A percentile compares a stretch with the other conserved stretches of the same genome.
phyloP scores from a whole-genome alignment of 2,797 vertebrate genomes.

The Pantherophis vulpinus region DNA sequence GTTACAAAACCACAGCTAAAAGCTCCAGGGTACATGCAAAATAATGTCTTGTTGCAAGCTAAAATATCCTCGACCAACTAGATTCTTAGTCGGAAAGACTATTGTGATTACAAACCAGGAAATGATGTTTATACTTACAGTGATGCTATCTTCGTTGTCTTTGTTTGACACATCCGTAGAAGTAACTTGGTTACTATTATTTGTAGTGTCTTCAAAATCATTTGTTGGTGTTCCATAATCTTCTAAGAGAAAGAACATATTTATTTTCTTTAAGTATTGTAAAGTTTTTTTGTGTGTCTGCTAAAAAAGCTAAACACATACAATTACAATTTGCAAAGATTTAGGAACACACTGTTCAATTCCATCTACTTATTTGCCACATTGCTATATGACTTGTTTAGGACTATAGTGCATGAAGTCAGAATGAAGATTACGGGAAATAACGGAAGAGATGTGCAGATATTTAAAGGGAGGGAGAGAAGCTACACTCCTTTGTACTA shows the following conservation, averaged over 20 bases:
- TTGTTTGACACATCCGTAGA: slow-evolving; percentile 74
- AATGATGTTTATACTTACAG: slow-evolving; percentile 79
- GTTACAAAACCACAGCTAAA: neutral
- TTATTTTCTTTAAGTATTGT: neutral
- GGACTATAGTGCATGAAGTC: neutral
- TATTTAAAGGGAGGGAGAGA: neutral
- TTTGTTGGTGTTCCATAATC: slow-evolving; percentile 75
- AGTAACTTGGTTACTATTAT: slow-evolving; percentile 74
- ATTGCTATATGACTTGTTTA: neutral
- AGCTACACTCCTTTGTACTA: neutral
- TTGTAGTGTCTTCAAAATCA: slow-evolving; percentile 74
- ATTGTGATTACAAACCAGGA: slow-evolving; percentile 24
- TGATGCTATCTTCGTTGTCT: slow-evolving; percentile 84
- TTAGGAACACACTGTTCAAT: neutral
- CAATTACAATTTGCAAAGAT: slow-evolving; percentile 14
- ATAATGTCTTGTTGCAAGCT: neutral
- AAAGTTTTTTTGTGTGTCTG: neutral
- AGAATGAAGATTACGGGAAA: neutral
- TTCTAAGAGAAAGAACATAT: slow-evolving; percentile 58
- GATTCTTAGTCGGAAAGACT: neutral
- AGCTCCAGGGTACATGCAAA: neutral
- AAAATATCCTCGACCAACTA: neutral
- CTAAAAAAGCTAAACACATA: neutral
- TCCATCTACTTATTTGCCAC: neutral
- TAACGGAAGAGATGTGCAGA: neutral